Percentiles rank a stretch among this genome's conserved stretches.
Conservation (phyloP, 2,113 vertebrate genomes). For the Centropus unirufus region DNA sequence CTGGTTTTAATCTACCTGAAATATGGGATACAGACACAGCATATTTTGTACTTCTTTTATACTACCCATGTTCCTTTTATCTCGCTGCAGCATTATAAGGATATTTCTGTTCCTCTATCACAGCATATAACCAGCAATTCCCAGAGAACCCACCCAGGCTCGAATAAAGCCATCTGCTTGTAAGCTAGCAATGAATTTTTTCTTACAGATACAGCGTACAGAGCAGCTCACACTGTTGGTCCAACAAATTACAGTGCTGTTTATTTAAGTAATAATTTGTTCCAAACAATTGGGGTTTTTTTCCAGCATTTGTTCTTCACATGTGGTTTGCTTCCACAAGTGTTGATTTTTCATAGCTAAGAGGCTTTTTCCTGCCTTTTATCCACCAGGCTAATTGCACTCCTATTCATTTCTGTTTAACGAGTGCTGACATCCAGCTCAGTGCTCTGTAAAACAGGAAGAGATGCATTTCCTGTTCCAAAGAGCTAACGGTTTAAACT, state of each 20-base stretch:
- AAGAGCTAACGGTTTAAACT: constrained; percentile 11
- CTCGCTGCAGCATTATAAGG: not conserved
- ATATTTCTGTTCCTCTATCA: constrained; percentile 26
- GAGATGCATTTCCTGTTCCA: constrained; percentile 5
- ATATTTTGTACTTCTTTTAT: constrained; percentile 1
- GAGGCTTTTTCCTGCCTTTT: constrained; percentile 52
- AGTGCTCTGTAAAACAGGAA: constrained; percentile 25
- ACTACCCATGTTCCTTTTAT: not conserved
- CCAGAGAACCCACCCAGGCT: not conserved
- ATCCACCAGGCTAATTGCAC: constrained; percentile 50
- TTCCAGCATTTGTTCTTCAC: constrained; percentile 58
- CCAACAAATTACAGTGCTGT: not conserved
- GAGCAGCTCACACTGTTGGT: not conserved
- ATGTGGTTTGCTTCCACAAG: constrained; percentile 56
- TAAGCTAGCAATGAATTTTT: not conserved
- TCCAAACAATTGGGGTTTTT: constrained; percentile 3
- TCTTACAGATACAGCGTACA: not conserved
- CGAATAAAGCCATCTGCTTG: constrained; percentile 28
- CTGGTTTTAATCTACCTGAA: constrained; percentile 58
- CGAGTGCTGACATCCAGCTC: constrained; percentile 3
- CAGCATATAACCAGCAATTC: not conserved
- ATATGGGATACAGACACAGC: constrained; percentile 9
- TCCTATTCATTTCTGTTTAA: constrained; percentile 27
- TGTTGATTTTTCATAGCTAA: constrained; percentile 58
- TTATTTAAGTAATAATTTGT: constrained; percentile 55